Conservation (phyloP, 1,140 invertebrate genomes). For the Pentalonia nigronervosa region DNA sequence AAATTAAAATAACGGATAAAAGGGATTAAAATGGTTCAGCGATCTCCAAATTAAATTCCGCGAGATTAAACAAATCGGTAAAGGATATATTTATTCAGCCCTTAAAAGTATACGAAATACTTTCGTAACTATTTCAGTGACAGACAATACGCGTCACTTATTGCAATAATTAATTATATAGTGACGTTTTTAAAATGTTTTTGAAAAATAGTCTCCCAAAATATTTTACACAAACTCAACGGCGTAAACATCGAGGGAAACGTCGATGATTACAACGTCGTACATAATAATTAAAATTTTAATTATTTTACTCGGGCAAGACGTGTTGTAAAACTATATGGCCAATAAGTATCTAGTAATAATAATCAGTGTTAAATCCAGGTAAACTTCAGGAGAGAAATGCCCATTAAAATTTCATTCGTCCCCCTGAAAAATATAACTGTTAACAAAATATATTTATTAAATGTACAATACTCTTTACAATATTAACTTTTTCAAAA, state of each 20-base stretch:
- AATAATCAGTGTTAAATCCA: too few relatives aligned
- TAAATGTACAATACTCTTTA: too few relatives aligned
- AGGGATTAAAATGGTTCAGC: background rate
- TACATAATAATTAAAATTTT: too few relatives aligned
- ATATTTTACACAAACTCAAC: background rate
- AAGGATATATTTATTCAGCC: background rate
- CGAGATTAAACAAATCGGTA: background rate
- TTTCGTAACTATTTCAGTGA: background rate
- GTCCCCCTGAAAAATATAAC: too few relatives aligned
- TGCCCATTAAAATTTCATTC: too few relatives aligned
- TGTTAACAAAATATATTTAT: too few relatives aligned
- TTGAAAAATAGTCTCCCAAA: background rate
- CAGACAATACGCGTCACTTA: background rate
- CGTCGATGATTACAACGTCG: background rate
- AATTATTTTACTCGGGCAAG: background rate
- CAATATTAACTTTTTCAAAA: too few relatives aligned
- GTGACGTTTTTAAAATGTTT: background rate
- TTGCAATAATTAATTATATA: background rate
- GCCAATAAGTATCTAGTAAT: background rate
- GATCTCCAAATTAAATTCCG: background rate
- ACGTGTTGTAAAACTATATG: too few relatives aligned
- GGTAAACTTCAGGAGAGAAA: too few relatives aligned
- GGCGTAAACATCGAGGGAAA: background rate
- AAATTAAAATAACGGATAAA: conserved; percentile 10
- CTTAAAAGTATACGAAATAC: background rate